These are phyloP conservation scores for Myotis myotis DNA, from an alignment of 2,797 vertebrate species.

Conservation along the genomic window DNA sequence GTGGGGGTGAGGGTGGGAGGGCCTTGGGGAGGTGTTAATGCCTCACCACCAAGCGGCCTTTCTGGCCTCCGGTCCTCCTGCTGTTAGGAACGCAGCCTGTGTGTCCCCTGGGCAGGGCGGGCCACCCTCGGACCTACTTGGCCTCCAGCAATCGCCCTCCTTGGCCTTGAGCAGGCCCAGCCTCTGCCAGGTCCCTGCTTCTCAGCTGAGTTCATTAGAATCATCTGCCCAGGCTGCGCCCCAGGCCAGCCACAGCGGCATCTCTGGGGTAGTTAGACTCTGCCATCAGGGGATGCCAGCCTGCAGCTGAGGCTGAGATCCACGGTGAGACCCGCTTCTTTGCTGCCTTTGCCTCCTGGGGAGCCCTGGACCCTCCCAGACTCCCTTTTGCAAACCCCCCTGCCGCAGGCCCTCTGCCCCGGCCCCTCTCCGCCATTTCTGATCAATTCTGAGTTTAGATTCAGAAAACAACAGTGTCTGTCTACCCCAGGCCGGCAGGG, in stretches of 20 bases:
- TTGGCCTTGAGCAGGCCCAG: neutral
- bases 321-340: accelerated
- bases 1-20: too few species aligned
- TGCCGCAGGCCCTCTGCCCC: neutral
- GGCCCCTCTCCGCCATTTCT: neutral
- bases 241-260: neutral
- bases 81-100: neutral
- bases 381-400: neutral
- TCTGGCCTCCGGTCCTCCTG: neutral
- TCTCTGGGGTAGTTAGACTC: neutral
- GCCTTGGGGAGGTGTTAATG: neutral
- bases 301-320: neutral
- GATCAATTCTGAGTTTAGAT: neutral
- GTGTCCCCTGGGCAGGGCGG: neutral
- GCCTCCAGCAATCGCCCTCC: neutral
- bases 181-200: neutral
- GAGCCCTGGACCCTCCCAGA: too few species aligned
- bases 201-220: neutral
- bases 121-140: neutral
- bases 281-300: too few species aligned
- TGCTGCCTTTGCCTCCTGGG: neutral
- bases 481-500: neutral
- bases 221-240: neutral
- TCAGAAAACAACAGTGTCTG: neutral
- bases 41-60: neutral